Conservation (phyloP, 2,888 invertebrate genomes). For the Yponomeuta malinellus region DNA sequence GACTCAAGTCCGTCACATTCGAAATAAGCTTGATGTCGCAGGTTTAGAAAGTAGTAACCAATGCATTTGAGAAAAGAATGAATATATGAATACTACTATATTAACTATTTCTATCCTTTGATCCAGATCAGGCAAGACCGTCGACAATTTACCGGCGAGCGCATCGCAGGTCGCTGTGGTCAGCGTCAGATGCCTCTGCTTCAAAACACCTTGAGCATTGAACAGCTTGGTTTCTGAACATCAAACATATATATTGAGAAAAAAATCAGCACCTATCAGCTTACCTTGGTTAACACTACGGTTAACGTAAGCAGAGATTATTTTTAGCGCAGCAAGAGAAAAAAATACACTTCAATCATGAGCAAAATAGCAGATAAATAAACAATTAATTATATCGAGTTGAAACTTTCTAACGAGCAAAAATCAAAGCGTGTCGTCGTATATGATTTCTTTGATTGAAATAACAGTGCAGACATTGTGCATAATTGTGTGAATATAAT, state of each 20-base stretch:
- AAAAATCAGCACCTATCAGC: conserved; percentile 7
- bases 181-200: conserved; percentile 13
- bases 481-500: no score
- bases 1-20: no score
- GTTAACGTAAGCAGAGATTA: conserved; percentile 4
- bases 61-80: no score
- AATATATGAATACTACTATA: no score
- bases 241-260: neutral
- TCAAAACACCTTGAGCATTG: conserved; percentile 9
- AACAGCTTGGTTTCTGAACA: neutral
- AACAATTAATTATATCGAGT: neutral
- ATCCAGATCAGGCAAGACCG: no score
- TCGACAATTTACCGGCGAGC: neutral
- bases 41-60: no score
- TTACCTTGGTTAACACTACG: conserved; percentile 12
- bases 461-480: no score
- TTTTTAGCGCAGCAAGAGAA: conserved; percentile 8
- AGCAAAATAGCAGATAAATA: neutral
- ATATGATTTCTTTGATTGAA: no score
- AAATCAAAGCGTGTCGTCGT: neutral
- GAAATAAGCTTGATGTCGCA: no score
- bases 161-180: conserved; percentile 1
- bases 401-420: neutral
- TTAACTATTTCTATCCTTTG: no score
- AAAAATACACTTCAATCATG: neutral